Evolutionary conservation across 2,888 invertebrate species (phyloP), one percentile per base, ranked within the genome.

Genomic region (Cephus sareptanus): DNA sequence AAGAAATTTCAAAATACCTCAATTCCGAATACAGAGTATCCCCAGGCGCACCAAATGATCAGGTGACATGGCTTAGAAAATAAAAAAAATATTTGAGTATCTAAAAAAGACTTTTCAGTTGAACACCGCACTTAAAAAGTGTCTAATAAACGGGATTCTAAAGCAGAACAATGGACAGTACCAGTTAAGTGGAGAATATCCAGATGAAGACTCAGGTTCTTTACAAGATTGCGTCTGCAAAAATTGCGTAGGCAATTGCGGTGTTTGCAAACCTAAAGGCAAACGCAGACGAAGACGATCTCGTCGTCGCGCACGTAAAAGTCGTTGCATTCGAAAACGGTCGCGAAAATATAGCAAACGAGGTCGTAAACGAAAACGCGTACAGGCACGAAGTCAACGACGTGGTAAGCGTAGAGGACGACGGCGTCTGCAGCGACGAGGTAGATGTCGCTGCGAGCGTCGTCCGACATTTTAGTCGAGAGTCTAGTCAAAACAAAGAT

Each of bases 151-250:
- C 71, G 71, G 71, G 31, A 71, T 71, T 34, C 71, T 71, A 23
- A 34, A 71, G 4, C 31, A 34, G 23, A 71, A 13, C 13, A 71
- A 34, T 33, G 33, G 33, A 34, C 31, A 3, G 13, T 71, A 71
- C 71, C 31, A 9, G 33, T 34, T 71, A 13, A 71, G 33, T 6
- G 3, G 3, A 34, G 71, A 71, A 34, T 33, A 1, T 34, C 6
- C 33, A 34, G 15, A 4, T 4, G 33, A 31, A 34, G 71, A 31
- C 2, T 4, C 15, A 31, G 71, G 15, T 34, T 34, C 71, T 6
- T 23, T 12, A 13, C 9, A 71, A 34, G 71, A 71, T 71, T 71
- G 71, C 33, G 71, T 71, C 71, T 71, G 71, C 71, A 71, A 71
- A 31, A 71, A 71, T 34, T 71, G 71, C 31, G 33, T 34, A 15